Evolutionary conservation across 1,140 invertebrate species (phyloP).

Genomic region (Rhynchophorus ferrugineus): DNA sequence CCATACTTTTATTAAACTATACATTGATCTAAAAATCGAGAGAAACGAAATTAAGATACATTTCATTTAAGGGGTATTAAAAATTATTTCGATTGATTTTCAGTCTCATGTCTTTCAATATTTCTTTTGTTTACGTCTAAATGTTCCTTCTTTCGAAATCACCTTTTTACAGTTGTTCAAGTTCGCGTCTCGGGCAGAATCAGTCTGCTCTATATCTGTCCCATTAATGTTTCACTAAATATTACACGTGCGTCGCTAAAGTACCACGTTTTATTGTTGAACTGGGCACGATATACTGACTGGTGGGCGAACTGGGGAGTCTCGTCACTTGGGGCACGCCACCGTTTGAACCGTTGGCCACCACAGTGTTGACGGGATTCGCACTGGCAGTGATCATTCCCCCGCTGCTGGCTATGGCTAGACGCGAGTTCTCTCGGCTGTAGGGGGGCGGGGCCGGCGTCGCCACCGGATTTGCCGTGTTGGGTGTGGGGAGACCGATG

Average conservation of each 20-base stretch:
- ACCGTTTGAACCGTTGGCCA: conserved; percentile 41
- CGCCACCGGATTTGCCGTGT: conserved; percentile 66
- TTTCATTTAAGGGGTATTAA: conserved; percentile 2
- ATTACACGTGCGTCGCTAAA: conserved; percentile 54
- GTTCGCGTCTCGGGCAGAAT: no score
- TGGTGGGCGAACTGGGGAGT: conserved; percentile 44
- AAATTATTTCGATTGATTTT: conserved; percentile 1
- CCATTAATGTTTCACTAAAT: conserved; percentile 18
- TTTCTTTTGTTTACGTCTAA: conserved; percentile 10
- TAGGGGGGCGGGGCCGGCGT: conserved; percentile 73
- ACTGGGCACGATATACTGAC: conserved; percentile 44
- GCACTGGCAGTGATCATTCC: conserved; percentile 37
- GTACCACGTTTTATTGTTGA: conserved; percentile 51
- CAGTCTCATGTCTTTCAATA: conserved; percentile 11
- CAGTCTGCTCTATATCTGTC: no score
- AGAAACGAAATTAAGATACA: not conserved
- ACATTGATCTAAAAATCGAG: not conserved
- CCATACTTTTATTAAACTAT: not conserved
- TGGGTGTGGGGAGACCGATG: conserved; percentile 42
- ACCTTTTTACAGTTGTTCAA: no score
- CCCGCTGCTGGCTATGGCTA: conserved; percentile 30
- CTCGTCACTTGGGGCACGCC: conserved; percentile 44
- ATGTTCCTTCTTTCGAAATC: conserved; percentile 10
- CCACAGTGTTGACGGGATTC: conserved; percentile 34
- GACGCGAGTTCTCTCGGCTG: conserved; percentile 35